phyloP scores from a whole-genome alignment of 2,888 invertebrate genomes.

The Lottia gigantea region DNA sequence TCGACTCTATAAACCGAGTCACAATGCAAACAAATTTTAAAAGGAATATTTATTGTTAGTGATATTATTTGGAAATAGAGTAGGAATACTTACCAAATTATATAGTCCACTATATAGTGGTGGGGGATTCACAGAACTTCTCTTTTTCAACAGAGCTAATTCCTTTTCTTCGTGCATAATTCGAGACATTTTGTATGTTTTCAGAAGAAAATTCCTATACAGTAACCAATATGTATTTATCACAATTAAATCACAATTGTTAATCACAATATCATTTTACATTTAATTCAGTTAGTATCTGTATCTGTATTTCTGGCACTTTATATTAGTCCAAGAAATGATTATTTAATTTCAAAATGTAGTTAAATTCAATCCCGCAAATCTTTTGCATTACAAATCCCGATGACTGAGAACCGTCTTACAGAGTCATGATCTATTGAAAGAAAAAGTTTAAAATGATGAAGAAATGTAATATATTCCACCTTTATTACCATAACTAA shows the following conservation, averaged over 20 bases:
- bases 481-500: not conserved
- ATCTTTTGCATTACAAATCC: no score
- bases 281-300: not conserved
- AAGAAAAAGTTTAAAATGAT: not conserved
- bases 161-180: not conserved
- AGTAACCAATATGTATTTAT: not conserved
- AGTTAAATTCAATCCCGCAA: no score
- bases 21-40: no score
- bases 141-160: not conserved
- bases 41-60: no score
- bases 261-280: not conserved
- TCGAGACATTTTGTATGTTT: no score
- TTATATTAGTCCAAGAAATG: no score
- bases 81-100: slow-evolving; percentile 2
- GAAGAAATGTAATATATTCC: not conserved
- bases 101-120: not conserved
- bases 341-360: no score
- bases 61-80: no score
- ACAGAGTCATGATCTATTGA: not conserved
- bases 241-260: not conserved
- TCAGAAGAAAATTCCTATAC: no score
- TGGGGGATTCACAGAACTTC: not conserved
- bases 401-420: not conserved
- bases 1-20: no score
- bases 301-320: no score